phyloP scores from a whole-genome alignment of 2,888 invertebrate species.

The Apamea epomidion region DNA sequence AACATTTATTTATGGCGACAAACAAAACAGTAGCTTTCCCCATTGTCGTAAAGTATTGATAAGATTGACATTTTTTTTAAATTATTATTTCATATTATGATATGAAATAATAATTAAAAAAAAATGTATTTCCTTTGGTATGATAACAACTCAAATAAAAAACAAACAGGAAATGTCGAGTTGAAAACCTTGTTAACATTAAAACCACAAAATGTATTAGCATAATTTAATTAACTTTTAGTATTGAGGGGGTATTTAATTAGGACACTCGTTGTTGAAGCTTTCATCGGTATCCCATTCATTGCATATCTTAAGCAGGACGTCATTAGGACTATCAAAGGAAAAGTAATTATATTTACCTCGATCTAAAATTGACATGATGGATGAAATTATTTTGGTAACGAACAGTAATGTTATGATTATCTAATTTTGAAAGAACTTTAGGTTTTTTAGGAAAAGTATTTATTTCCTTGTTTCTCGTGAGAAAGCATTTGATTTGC shows the following conservation, averaged over 20 bases:
- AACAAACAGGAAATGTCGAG: neutral
- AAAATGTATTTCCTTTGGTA: neutral
- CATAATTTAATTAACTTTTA: slow-evolving; percentile 54
- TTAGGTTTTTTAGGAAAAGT: neutral
- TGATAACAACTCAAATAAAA: neutral
- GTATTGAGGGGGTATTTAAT: slow-evolving; percentile 59
- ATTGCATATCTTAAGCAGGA: slow-evolving; percentile 51
- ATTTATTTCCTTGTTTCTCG: neutral
- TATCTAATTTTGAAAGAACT: no score
- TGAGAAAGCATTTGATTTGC: neutral
- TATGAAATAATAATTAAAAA: no score
- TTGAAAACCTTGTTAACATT: slow-evolving; percentile 17
- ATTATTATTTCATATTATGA: no score
- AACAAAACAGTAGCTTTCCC: neutral
- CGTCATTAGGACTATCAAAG: slow-evolving; percentile 52
- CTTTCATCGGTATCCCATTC: slow-evolving; percentile 59
- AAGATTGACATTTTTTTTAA: no score
- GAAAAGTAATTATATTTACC: slow-evolving; percentile 51
- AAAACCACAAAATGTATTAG: slow-evolving; percentile 41
- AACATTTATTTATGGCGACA: neutral
- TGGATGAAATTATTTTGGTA: slow-evolving; percentile 40
- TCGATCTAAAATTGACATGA: slow-evolving; percentile 45
- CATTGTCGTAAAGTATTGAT: neutral
- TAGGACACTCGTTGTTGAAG: slow-evolving; percentile 47
- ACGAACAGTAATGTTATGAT: neutral